Evolutionary conservation across 2,113 vertebrate species (phyloP).

Genomic region (Gnathonemus longibarbis): DNA sequence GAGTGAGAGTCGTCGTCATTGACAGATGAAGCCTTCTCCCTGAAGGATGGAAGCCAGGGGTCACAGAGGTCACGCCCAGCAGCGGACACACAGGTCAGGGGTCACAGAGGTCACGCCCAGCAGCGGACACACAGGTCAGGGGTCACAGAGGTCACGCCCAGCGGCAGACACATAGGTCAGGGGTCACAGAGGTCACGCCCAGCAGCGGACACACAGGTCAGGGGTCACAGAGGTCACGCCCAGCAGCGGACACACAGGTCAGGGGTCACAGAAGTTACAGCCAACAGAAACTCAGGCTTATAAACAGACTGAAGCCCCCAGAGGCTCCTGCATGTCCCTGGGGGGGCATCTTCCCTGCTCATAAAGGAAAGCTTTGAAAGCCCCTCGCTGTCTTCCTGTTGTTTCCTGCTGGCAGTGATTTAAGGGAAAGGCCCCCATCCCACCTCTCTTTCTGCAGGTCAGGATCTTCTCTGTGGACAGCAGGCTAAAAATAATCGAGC

Average conservation of each 20-base stretch:
- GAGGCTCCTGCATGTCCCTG: neutral
- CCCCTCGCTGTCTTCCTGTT: neutral
- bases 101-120: neutral
- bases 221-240: neutral
- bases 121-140: neutral
- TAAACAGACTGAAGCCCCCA: neutral
- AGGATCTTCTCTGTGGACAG: neutral
- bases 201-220: neutral
- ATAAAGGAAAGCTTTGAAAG: neutral
- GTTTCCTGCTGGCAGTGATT: no score
- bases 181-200: neutral
- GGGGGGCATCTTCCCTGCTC: neutral
- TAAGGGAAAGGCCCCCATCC: neutral
- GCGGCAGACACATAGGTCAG: neutral
- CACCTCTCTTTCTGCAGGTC: neutral
- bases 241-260: neutral
- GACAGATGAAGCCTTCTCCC: conserved; percentile 81
- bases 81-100: neutral
- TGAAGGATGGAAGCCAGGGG: conserved; percentile 35
- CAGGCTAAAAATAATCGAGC: neutral
- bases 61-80: neutral
- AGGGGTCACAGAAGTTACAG: neutral
- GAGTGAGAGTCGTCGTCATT: conserved; percentile 87
- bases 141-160: neutral
- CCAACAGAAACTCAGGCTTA: neutral